Conservation (phyloP, 2,888 invertebrate species). For the Plebejus argus region DNA sequence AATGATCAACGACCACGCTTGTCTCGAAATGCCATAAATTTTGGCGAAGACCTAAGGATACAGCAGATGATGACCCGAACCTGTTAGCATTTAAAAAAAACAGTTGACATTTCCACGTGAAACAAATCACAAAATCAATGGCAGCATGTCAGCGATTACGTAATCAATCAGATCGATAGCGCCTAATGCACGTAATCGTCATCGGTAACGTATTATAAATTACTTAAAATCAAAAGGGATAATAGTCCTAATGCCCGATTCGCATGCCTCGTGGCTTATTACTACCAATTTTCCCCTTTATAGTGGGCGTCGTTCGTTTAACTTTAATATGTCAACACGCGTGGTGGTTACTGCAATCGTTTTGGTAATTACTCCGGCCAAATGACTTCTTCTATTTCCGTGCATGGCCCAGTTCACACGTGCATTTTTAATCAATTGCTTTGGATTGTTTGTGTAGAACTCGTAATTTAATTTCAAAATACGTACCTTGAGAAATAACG, state of each 20-base stretch:
- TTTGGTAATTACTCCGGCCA: conserved; percentile 67
- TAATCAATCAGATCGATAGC: conserved; percentile 73
- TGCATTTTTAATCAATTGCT: conserved; percentile 35
- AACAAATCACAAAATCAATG: background rate
- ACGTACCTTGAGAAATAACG: background rate
- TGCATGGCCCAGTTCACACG: conserved; percentile 61
- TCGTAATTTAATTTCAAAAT: background rate
- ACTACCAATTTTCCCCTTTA: conserved; percentile 49
- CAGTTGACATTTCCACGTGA: background rate
- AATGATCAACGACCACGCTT: no score
- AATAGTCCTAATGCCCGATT: conserved; percentile 75
- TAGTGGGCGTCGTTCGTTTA: conserved; percentile 69
- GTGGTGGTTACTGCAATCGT: conserved; percentile 63
- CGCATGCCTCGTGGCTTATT: conserved; percentile 72
- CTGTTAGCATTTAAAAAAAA: background rate
- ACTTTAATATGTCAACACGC: conserved; percentile 64
- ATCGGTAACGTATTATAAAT: conserved; percentile 74
- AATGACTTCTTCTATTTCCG: conserved; percentile 60
- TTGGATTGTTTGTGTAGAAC: background rate
- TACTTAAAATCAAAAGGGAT: conserved; percentile 79
- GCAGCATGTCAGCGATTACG: conserved; percentile 48
- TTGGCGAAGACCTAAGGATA: background rate
- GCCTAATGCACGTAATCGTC: conserved; percentile 61
- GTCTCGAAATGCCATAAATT: no score
- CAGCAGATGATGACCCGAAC: background rate